Evolutionary conservation across 1,140 invertebrate species (phyloP).

Genomic region (Eriocheir sinensis): DNA sequence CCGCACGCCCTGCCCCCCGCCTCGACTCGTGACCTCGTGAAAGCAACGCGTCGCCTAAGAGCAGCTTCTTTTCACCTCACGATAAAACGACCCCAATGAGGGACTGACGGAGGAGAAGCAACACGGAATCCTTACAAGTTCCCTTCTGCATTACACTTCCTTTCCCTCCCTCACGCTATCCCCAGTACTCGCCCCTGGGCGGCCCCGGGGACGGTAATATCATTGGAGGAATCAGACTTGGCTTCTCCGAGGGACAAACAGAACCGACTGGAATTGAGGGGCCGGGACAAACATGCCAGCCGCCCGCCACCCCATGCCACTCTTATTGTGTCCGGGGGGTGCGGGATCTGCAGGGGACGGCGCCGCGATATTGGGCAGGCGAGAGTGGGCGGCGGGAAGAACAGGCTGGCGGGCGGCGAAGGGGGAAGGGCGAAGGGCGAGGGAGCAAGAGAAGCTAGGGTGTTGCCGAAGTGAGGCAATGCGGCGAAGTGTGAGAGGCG

Average conservation of each 20-base stretch:
- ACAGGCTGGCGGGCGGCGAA: neutral
- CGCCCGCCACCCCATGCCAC: constrained; percentile 60
- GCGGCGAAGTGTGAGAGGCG: too few species aligned
- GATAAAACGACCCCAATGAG: too few species aligned
- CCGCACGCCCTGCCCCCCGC: neutral
- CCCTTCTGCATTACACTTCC: neutral
- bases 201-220: constrained; percentile 65
- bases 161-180: neutral
- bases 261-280: constrained; percentile 71
- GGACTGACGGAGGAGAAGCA: neutral
- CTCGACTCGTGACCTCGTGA: neutral
- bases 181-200: neutral
- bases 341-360: neutral
- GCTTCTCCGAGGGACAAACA: constrained; percentile 67
- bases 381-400: neutral
- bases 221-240: constrained; percentile 65
- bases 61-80: neutral
- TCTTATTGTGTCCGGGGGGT: constrained; percentile 68
- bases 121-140: neutral
- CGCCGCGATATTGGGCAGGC: neutral
- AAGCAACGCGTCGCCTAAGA: neutral
- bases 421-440: neutral
- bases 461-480: too few species aligned
- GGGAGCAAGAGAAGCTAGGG: neutral
- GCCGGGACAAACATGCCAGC: constrained; percentile 67